Evolutionary conservation across 1,140 invertebrate species (phyloP).

Genomic region (Drosophila biarmipes): DNA sequence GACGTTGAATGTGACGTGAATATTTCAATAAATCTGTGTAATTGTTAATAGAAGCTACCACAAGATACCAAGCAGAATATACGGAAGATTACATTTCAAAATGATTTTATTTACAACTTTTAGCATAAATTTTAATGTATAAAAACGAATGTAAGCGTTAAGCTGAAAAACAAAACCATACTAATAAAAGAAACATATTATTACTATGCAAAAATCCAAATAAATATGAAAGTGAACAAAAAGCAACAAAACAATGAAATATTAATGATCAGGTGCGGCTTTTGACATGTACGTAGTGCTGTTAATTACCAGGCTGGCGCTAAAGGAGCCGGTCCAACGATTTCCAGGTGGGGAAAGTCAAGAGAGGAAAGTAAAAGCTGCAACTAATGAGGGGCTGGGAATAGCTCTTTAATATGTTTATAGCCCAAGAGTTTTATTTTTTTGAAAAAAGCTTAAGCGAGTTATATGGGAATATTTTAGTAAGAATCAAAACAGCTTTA

Average conservation of each 20-base stretch:
- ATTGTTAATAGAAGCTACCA: constrained; percentile 61
- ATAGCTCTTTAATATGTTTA: background rate
- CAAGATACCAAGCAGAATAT: constrained; percentile 38
- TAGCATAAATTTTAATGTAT: constrained; percentile 78
- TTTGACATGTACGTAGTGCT: background rate
- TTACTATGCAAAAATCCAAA: constrained; percentile 79
- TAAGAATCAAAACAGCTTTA: too few relatives aligned
- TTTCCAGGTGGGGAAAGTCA: constrained; percentile 14
- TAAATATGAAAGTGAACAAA: constrained; percentile 63
- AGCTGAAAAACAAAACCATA: constrained; percentile 57
- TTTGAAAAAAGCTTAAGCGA: too few relatives aligned
- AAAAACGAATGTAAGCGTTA: constrained; percentile 51
- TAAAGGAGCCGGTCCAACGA: constrained; percentile 25
- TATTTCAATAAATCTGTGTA: constrained; percentile 59
- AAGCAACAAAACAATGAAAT: constrained; percentile 21
- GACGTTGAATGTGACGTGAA: constrained; percentile 46
- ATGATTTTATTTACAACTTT: constrained; percentile 74
- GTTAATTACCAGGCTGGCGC: constrained; percentile 35
- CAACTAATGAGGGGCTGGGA: constrained; percentile 18
- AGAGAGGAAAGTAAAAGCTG: constrained; percentile 9
- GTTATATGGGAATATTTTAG: too few relatives aligned
- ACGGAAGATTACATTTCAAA: constrained; percentile 56
- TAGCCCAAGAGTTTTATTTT: too few relatives aligned
- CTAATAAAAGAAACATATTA: constrained; percentile 74
- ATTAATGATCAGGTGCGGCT: constrained; percentile 21